Base-by-base conservation (phyloP, 2,888 invertebrate species). In the Cyaniris semiargus region DNA sequence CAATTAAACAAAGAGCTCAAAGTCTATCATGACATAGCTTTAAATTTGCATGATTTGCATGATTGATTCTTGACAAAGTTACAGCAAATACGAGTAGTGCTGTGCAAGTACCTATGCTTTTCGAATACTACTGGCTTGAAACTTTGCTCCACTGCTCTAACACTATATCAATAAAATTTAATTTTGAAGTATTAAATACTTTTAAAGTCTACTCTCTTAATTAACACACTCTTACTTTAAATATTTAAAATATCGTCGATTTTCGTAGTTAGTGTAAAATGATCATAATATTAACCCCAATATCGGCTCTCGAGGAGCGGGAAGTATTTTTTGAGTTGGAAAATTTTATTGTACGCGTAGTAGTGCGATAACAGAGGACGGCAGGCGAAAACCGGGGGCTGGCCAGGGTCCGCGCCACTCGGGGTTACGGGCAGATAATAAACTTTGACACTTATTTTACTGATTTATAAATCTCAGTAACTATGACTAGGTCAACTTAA, bases 321-420 rank as follows among this genome's bases (percentile, higher is more conserved):
- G 27, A 53, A 74, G 18, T 74, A 53, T 74, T 74, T 72, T 72
- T 48, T 48, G 74, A 74, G 74, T 27, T 27, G 74, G 74, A 74
- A 74, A 74, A 74, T 74, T 23, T 74, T 48, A 74, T 53, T 74
- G 74, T 53, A 74, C 53, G 74, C 74, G 74, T 27, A 21, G 53
- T 74, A 48, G 6, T 10, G 74, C 53, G 74, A 74, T 74, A 74
- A 48, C 72, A 44, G 31, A 38, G 44, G 72, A 23, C 72, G 44
- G 72, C 53, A 53, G 74, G 27, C 53, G 74, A 38, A 71, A 38
- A 66, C 60, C 7, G 66, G 66, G 27, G 66, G 23, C 15, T 6
- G 18, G 27, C 18, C 66, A 66, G 66, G 27, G 27, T 31, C 27
- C 66, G 27, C 13, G 27, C 15, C 27, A 31, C 66, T 10, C 27